These are phyloP conservation scores for Centropus unirufus DNA, from an alignment of 2,113 vertebrate species.

Conservation along the genomic window DNA sequence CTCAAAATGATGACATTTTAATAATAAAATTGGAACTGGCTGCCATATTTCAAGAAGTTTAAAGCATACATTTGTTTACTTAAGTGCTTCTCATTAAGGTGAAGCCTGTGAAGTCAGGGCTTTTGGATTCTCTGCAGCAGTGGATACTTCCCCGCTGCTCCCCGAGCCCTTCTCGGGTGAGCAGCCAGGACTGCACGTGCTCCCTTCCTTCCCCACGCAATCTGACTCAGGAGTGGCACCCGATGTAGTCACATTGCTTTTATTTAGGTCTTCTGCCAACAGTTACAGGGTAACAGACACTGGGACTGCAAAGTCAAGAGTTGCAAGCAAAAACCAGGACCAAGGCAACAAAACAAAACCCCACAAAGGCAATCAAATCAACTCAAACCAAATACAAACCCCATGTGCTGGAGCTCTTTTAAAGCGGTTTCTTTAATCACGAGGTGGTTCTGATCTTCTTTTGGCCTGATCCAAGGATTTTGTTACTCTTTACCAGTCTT, in stretches of 20 bases:
- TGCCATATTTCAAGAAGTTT: neutral
- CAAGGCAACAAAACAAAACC: slow-evolving; percentile 17
- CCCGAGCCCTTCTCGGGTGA: neutral
- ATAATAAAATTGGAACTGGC: neutral
- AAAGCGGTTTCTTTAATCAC: slow-evolving; percentile 58
- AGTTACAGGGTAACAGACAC: slow-evolving; percentile 66
- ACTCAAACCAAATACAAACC: slow-evolving; percentile 53
- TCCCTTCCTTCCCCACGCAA: neutral
- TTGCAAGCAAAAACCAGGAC: slow-evolving; percentile 62
- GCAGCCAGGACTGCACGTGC: neutral
- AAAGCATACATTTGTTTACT: accelerated
- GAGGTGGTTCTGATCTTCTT: slow-evolving; percentile 63
- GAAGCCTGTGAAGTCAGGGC: neutral
- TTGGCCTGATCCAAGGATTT: slow-evolving; percentile 65
- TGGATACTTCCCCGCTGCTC: neutral
- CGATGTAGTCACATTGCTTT: slow-evolving; percentile 56
- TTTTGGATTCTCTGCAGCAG: neutral
- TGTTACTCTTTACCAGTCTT: slow-evolving; percentile 55
- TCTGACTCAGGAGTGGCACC: slow-evolving; percentile 45
- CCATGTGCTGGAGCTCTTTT: slow-evolving; percentile 58
- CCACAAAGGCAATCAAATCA: slow-evolving; percentile 55
- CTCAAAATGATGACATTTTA: neutral
- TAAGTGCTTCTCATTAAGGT: neutral
- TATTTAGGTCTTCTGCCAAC: slow-evolving; percentile 70
- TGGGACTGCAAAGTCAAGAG: slow-evolving; percentile 44